Evolutionary conservation across 2,113 vertebrate genomes (phyloP).

Genomic region (Spermophilus dauricus): DNA sequence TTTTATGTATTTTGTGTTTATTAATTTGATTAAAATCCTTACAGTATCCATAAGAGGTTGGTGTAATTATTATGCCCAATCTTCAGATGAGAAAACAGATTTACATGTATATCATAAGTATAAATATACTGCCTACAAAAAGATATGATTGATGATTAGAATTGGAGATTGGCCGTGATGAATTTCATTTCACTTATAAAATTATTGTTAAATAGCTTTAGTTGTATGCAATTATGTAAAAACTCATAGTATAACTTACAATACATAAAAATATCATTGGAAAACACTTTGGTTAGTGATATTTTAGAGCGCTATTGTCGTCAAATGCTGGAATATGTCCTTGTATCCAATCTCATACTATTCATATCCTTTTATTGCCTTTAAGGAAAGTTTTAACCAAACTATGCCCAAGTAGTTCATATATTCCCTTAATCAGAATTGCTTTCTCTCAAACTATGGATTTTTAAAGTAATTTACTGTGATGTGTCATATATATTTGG

Average conservation of each 20-base stretch:
- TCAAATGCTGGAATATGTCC: neutral
- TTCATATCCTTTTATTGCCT: neutral
- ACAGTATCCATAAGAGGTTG: neutral
- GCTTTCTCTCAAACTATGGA: neutral
- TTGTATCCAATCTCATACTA: neutral
- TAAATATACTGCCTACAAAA: neutral
- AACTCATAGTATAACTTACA: neutral
- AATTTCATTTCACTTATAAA: conserved; percentile 16
- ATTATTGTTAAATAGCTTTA: neutral
- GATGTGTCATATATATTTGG: neutral
- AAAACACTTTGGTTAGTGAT: neutral
- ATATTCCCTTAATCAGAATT: neutral
- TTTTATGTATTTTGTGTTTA: neutral
- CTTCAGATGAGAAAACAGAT: neutral
- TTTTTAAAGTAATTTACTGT: neutral
- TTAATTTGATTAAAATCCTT: neutral
- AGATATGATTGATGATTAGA: neutral
- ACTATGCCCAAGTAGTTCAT: neutral
- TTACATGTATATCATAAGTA: neutral
- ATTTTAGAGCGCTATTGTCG: neutral
- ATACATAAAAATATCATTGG: neutral
- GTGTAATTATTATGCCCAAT: neutral
- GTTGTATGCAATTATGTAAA: conserved; percentile 8
- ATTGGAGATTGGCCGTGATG: neutral
- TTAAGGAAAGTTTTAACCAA: neutral